Evolutionary conservation across 2,888 invertebrate species (phyloP).

Genomic region (Gymnosoma rotundatum): DNA sequence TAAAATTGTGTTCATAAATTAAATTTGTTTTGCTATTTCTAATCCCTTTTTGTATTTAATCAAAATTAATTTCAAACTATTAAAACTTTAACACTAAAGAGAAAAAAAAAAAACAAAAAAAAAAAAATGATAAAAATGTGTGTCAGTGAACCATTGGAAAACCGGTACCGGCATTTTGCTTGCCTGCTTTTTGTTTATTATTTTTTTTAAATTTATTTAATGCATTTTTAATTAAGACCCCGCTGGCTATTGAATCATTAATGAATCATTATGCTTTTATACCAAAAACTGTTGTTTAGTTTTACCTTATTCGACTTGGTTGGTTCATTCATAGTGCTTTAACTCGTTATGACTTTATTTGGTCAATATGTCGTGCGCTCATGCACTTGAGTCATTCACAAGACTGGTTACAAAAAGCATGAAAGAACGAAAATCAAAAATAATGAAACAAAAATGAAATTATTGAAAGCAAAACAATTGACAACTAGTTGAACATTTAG

Average conservation of each 20-base stretch:
- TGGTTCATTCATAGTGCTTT: constrained; percentile 11
- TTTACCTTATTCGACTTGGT: constrained; percentile 36
- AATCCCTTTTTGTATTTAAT: constrained; percentile 39
- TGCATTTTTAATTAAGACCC: constrained; percentile 63
- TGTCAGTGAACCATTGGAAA: constrained; percentile 66
- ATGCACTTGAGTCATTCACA: constrained; percentile 65
- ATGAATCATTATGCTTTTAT: constrained; percentile 43
- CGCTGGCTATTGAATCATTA: constrained; percentile 51
- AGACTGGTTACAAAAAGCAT: not conserved
- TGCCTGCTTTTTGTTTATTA: constrained; percentile 34
- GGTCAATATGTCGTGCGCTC: constrained; percentile 66
- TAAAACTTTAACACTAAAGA: constrained; percentile 34
- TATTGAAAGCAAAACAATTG: constrained; percentile 34
- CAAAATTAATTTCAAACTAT: constrained; percentile 49
- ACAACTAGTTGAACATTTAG: constrained; percentile 54
- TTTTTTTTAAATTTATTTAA: constrained; percentile 54
- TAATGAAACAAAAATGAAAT: not conserved
- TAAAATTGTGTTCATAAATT: constrained; percentile 54
- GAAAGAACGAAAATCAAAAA: constrained; percentile 17
- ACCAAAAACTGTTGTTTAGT: constrained; percentile 25
- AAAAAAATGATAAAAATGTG: constrained; percentile 36
- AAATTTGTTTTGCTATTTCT: constrained; percentile 40
- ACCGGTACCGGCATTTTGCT: constrained; percentile 62
- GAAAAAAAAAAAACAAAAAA: not conserved
- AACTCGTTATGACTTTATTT: constrained; percentile 67